These are phyloP conservation scores for Bombyx huttoni DNA, from an alignment of 2,888 invertebrate genomes.

Conservation along the genomic window DNA sequence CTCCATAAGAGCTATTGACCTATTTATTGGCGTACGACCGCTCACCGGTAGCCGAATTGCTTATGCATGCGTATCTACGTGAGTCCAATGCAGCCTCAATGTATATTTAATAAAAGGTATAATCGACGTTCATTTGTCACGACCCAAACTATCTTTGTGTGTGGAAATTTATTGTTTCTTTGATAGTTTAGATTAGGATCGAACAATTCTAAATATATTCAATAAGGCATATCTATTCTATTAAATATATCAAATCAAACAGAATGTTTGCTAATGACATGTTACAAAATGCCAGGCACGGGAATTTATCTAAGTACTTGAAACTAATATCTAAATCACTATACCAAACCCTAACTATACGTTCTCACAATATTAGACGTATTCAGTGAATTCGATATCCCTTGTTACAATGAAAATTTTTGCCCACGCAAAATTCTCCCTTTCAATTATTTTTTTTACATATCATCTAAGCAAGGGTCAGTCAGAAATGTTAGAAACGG, in stretches of 20 bases:
- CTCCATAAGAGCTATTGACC: constrained; percentile 46
- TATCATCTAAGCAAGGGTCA: background rate
- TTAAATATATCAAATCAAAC: too few relatives aligned
- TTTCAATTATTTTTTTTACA: background rate
- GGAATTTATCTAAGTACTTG: too few relatives aligned
- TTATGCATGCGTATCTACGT: constrained; percentile 61
- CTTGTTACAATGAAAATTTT: too few relatives aligned
- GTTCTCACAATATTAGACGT: too few relatives aligned
- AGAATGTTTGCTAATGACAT: too few relatives aligned
- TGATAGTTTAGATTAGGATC: background rate
- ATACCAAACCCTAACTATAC: too few relatives aligned
- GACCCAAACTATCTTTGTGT: background rate
- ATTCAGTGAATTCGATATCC: too few relatives aligned
- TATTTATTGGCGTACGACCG: constrained; percentile 53
- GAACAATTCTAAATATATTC: too few relatives aligned
- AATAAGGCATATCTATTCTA: too few relatives aligned
- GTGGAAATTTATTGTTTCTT: background rate
- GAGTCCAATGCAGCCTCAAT: constrained; percentile 43
- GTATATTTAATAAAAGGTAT: constrained; percentile 37
- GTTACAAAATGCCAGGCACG: too few relatives aligned
- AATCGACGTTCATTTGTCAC: constrained; percentile 13
- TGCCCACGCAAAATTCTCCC: too few relatives aligned
- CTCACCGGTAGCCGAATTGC: constrained; percentile 42
- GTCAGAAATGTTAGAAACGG: background rate
- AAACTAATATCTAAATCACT: too few relatives aligned